Conservation (phyloP, 2,113 vertebrate species). For the Chrysemys picta region DNA sequence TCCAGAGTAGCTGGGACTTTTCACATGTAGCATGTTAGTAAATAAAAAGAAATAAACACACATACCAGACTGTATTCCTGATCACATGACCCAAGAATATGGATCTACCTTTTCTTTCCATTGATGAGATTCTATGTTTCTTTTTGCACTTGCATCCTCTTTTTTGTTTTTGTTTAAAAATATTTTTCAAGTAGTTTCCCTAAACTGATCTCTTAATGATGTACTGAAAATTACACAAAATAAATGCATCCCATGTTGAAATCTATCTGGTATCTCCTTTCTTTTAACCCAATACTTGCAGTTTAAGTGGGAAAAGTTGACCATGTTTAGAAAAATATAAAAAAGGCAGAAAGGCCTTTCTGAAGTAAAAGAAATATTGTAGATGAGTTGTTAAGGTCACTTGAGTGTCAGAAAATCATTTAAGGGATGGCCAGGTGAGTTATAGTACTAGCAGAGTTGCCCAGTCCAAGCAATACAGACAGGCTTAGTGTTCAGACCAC, state of each 20-base stretch:
- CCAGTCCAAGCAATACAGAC: neutral
- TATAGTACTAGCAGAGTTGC: too few relatives aligned
- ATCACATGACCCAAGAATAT: neutral
- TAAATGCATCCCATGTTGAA: slow-evolving; percentile 82
- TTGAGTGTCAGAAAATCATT: neutral
- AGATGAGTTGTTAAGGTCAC: neutral
- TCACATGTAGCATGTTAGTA: neutral
- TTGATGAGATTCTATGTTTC: slow-evolving; percentile 35
- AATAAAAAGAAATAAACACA: neutral
- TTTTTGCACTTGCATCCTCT: slow-evolving; percentile 45
- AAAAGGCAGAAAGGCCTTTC: neutral
- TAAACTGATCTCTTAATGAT: slow-evolving; percentile 82
- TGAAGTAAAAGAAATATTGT: neutral
- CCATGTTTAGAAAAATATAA: neutral
- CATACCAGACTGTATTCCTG: neutral
- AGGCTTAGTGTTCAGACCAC: neutral
- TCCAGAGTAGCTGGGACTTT: neutral
- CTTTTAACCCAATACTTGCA: neutral
- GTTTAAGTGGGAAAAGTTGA: neutral
- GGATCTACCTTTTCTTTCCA: slow-evolving; percentile 21
- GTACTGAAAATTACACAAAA: slow-evolving; percentile 79
- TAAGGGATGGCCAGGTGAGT: neutral
- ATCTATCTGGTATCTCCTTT: slow-evolving; percentile 7
- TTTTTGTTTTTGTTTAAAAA: slow-evolving; percentile 24
- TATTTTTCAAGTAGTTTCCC: slow-evolving; percentile 69